phyloP scores from a whole-genome alignment of 2,888 invertebrate genomes.

The Plebejus melissa region DNA sequence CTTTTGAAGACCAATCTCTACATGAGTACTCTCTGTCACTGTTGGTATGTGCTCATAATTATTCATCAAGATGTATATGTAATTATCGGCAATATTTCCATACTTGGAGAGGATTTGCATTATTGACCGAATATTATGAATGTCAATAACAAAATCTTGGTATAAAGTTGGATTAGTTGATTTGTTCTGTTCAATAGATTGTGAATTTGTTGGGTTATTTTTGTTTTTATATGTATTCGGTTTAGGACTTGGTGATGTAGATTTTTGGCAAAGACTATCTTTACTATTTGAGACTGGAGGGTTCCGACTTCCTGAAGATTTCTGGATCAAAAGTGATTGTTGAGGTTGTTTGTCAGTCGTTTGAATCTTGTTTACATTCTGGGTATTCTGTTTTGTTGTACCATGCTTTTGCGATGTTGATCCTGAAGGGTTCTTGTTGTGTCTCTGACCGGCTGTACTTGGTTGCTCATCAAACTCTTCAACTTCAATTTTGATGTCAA shows the following conservation, averaged over 20 bases:
- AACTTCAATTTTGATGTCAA: slow-evolving; percentile 42
- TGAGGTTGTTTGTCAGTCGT: background rate
- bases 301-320: background rate
- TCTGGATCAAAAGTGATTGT: background rate
- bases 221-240: background rate
- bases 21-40: too few relatives aligned
- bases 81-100: slow-evolving; percentile 18
- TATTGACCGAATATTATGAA: slow-evolving; percentile 28
- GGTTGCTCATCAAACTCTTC: slow-evolving; percentile 37
- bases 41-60: background rate
- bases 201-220: background rate
- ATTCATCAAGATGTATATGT: background rate
- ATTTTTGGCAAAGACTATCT: background rate
- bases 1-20: background rate
- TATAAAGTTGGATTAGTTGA: background rate
- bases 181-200: background rate
- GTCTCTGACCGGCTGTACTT: slow-evolving; percentile 24
- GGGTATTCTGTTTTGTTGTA: background rate
- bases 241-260: background rate
- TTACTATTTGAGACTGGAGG: background rate
- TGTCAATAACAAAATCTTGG: background rate
- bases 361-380: background rate
- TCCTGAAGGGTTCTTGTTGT: background rate
- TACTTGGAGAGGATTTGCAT: slow-evolving; percentile 42
- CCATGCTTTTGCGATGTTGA: background rate